Evolutionary conservation across 2,113 vertebrate genomes (phyloP).

Genomic region (Leucopternis melanops): DNA sequence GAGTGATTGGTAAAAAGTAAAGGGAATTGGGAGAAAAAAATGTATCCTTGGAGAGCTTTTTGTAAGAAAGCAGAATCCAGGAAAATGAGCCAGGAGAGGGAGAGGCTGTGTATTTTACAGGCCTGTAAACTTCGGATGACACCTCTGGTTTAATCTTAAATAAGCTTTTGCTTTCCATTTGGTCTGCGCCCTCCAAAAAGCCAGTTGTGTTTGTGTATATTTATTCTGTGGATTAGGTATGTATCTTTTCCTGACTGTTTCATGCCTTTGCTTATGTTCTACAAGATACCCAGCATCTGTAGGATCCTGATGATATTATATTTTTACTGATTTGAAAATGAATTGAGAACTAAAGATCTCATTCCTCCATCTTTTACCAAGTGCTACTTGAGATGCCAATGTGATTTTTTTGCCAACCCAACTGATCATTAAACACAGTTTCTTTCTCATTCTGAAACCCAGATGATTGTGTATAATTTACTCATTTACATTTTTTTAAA

Average conservation of each 20-base stretch:
- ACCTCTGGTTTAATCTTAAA: background rate
- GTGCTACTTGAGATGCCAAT: background rate
- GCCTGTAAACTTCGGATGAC: background rate
- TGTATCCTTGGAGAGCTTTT: background rate
- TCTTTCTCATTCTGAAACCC: background rate
- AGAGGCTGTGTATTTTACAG: background rate
- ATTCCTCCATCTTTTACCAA: background rate
- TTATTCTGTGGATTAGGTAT: background rate
- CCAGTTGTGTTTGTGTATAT: background rate
- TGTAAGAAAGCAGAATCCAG: background rate
- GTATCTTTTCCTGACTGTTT: background rate
- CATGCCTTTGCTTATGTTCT: background rate
- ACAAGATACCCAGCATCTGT: background rate
- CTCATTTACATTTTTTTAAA: background rate
- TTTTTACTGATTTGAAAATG: background rate
- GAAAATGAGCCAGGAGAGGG: background rate
- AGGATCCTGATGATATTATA: background rate
- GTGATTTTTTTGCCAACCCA: background rate
- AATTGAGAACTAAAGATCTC: background rate
- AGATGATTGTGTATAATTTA: background rate
- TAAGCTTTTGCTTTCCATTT: background rate
- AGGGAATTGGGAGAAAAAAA: background rate
- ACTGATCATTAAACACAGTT: background rate
- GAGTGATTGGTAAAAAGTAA: background rate
- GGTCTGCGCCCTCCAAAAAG: background rate